Conservation (phyloP, 2,888 invertebrate genomes). For the Scaptodrosophila latifasciaeformis region DNA sequence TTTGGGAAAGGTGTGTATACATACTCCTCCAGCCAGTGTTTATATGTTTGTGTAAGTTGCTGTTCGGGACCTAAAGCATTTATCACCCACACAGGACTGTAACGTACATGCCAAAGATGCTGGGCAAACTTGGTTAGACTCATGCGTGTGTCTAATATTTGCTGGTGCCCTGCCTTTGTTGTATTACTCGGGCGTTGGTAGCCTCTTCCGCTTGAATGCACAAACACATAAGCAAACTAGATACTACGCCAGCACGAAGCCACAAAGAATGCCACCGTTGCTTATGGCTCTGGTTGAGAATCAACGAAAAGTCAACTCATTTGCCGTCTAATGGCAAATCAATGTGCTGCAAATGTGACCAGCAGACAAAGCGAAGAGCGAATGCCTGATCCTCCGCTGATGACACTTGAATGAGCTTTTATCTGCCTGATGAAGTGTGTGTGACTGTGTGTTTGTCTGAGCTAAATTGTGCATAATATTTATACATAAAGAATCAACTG, state of each 20-base stretch:
- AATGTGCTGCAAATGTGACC: constrained; percentile 36
- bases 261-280: too few species aligned
- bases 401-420: constrained; percentile 63
- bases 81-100: not conserved
- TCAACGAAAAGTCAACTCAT: constrained; percentile 50
- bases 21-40: too few species aligned
- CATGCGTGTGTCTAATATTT: constrained; percentile 1
- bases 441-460: constrained; percentile 29
- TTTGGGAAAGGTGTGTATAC: too few species aligned
- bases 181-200: constrained; percentile 2
- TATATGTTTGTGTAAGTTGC: too few species aligned
- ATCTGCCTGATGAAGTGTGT: constrained; percentile 8
- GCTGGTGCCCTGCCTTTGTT: constrained; percentile 6
- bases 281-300: too few species aligned
- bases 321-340: constrained; percentile 59
- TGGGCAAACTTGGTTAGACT: too few species aligned
- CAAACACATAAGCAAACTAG: constrained; percentile 28
- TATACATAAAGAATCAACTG: constrained; percentile 63
- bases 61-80: too few species aligned
- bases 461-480: constrained; percentile 64
- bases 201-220: constrained; percentile 57
- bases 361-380: constrained; percentile 13
- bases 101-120: too few species aligned
- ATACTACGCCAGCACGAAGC: too few species aligned
- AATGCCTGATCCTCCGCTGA: constrained; percentile 32